phyloP scores from a whole-genome alignment of 2,113 vertebrate genomes.

The Rhabdomys dilectus region DNA sequence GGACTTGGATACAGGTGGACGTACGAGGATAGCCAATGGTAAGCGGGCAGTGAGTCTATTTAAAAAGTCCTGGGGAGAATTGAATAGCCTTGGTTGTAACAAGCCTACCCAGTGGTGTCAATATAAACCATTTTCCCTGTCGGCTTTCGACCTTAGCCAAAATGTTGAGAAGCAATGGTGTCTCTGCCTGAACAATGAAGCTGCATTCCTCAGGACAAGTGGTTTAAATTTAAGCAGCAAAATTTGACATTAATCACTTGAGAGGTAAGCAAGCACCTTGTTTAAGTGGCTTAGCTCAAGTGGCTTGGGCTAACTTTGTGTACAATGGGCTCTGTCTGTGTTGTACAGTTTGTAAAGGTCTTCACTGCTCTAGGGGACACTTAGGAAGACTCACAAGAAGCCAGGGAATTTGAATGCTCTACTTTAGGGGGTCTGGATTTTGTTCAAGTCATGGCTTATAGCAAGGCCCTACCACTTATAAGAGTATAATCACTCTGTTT shows the following conservation, averaged over 20 bases:
- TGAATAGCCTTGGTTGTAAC: not conserved
- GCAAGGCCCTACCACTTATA: not conserved
- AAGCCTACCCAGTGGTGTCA: not conserved
- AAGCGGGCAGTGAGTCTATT: not conserved
- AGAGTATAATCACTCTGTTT: too few relatives aligned
- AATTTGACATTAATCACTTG: not conserved
- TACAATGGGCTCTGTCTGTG: not conserved
- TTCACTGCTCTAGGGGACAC: too few relatives aligned
- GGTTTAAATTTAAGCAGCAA: not conserved
- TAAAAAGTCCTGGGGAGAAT: not conserved
- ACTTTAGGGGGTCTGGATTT: not conserved
- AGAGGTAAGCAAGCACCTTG: not conserved
- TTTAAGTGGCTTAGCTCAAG: not conserved
- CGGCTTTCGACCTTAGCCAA: not conserved
- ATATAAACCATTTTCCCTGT: not conserved
- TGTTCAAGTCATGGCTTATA: not conserved
- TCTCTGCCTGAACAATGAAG: not conserved
- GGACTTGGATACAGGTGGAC: not conserved
- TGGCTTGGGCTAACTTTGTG: not conserved
- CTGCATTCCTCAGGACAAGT: accelerated
- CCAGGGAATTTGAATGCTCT: not conserved
- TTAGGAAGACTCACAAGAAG: not conserved
- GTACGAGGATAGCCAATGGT: too few relatives aligned
- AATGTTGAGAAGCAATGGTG: not conserved
- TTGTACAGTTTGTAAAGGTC: not conserved